Conservation (phyloP, 2,888 invertebrate species). For the Tortrix viridana region DNA sequence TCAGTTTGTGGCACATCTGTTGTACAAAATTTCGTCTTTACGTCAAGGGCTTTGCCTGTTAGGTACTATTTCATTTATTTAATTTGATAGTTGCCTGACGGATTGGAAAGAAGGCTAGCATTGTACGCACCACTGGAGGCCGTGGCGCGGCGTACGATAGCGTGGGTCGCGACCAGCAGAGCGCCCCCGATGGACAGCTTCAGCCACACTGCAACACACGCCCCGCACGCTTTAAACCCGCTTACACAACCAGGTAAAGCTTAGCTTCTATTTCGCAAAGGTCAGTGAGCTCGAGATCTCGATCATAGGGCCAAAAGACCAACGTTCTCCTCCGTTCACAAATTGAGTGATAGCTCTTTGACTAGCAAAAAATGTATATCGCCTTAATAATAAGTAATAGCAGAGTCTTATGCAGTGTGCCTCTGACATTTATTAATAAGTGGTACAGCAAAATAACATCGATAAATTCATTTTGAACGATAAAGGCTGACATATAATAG, state of each 20-base stretch:
- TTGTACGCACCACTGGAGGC: slow-evolving; percentile 88
- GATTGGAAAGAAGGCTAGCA: slow-evolving; percentile 2
- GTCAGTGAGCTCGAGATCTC: background rate
- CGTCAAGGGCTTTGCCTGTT: slow-evolving; percentile 43
- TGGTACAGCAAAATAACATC: too few species aligned
- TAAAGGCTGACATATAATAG: slow-evolving; percentile 5
- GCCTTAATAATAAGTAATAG: too few species aligned
- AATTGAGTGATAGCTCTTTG: background rate
- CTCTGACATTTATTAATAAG: too few species aligned
- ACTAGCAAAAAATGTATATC: too few species aligned
- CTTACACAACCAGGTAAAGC: slow-evolving; percentile 1
- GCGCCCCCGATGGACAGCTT: slow-evolving; percentile 94
- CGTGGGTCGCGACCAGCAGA: slow-evolving; percentile 92
- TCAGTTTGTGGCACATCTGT: slow-evolving; percentile 65
- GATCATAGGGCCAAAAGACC: background rate
- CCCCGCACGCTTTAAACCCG: slow-evolving; percentile 53
- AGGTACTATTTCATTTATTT: slow-evolving; percentile 36
- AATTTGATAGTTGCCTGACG: slow-evolving; percentile 28
- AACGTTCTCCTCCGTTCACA: background rate
- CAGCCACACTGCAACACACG: slow-evolving; percentile 92
- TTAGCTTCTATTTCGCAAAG: background rate
- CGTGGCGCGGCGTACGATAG: slow-evolving; percentile 89
- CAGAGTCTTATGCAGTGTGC: too few species aligned
- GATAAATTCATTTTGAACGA: background rate
- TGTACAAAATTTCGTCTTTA: slow-evolving; percentile 37